Evolutionary conservation across 1,140 invertebrate genomes (phyloP), one percentile per base, ranked within the genome.

Genomic region (Pseudomyrmex gracilis): DNA sequence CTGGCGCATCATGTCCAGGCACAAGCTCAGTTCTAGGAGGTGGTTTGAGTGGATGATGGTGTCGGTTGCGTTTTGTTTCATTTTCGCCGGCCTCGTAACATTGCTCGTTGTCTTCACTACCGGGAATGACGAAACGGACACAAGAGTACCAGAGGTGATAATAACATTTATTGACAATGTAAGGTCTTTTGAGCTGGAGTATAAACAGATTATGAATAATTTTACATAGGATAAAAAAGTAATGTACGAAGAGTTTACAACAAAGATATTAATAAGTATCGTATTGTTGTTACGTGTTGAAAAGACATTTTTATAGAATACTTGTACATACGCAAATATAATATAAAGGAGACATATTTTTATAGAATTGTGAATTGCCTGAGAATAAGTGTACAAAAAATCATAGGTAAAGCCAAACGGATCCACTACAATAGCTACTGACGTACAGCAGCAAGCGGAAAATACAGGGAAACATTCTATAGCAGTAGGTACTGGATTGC

Each of bases 31-130:
- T 70, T 92, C 92, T 0, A 93, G 92, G 61, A 93, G 92, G 74
- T 94, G 93, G 93, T 83, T 94, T 2, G 93, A 94, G 74, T 94
- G 93, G 93, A 90, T 93, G 22, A 82, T 94, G 63, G 66, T 94
- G 7, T 93, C 93, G 4, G 92, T 93, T 13, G 92, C 92, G 17
- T 66, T 94, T 5, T 93, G 91, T 66, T 90, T 92, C 57, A 91
- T 93, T 66, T 87, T 93, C 45, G 92, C 91, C 68, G 94, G 93
- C 13, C 73, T 94, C 2, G 91, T 92, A 1, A 93, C 90, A n/a
- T 92, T 93, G 87, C 58, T 94, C 8, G 90, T 93, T 43, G 92
- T 90, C 84, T 83, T 94, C 83, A 83, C 93, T 85, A 87, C 90
- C 13, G 66, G 85, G 2, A 86, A 91, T 58, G 66, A 86, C 87